Base-by-base conservation (phyloP, 1,140 invertebrate genomes). In the Epicauta chinensis region DNA sequence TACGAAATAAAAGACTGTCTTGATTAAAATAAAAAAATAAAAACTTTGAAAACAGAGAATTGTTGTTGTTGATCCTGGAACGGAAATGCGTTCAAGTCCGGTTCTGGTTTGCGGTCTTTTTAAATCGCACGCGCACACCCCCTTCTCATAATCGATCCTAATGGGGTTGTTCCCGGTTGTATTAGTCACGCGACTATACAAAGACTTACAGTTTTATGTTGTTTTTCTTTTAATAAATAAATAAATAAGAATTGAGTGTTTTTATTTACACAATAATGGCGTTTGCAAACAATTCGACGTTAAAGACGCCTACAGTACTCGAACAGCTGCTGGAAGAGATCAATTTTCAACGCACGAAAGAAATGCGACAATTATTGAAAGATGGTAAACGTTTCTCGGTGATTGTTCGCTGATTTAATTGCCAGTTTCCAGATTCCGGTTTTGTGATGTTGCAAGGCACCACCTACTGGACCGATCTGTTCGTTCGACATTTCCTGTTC, bases 401-500 rank as follows among this genome's bases (percentile, higher is more conserved):
- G n/a, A n/a, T n/a, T n/a, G n/a, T n/a, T n/a, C n/a, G n/a, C n/a
- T n/a, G n/a, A 11, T 7, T 46, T 16, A 30, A n/a, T 15, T 14
- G 16, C 3, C n/a, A 10, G 45, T 42, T 77, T 76, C 14, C 71
- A 91, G 89, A 91, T 74, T 88, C 85, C 17, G 89, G 89, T 30
- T 93, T 93, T 72, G 89, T 93, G 36, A 84, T 93, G 71, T 78
- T 92, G 3, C 89, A 93, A 74, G 89, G 90, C 35, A 92, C 89
- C 37, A 93, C 90, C 1, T 97, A 96, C 71, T 97, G 93, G 93
- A 96, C 91, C 23, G 90, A 94, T 72, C 75, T 97, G 45, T 98
- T 98, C 73, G 89, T 95, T 36, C 78, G 91, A 4, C 90, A 97
- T 75, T 98, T 97, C 71, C 74, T 97, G 6, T 93, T 93, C 66